These are phyloP conservation scores for Rhogogaster chlorosoma DNA, from an alignment of 2,888 invertebrate genomes.

Conservation along the genomic window DNA sequence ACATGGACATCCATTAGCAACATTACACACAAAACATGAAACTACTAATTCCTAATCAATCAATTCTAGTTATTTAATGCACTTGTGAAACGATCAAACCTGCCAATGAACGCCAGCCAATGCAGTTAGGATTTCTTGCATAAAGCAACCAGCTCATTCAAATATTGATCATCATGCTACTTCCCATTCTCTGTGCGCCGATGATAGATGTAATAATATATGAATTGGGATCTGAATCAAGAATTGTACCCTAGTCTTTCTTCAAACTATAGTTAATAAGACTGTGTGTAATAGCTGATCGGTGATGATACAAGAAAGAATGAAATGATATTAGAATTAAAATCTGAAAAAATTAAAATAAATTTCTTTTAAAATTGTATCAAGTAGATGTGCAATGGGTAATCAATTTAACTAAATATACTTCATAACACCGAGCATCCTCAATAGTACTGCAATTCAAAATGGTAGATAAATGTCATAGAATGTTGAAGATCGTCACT, in stretches of 20 bases:
- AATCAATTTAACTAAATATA: conserved; percentile 42
- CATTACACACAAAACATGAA: background rate
- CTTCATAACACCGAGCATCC: background rate
- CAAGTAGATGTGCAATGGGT: conserved; percentile 36
- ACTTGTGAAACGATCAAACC: background rate
- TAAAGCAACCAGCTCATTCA: background rate
- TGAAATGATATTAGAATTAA: background rate
- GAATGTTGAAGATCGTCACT: background rate
- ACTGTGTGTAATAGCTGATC: conserved; percentile 18
- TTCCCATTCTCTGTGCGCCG: background rate
- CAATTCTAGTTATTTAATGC: background rate
- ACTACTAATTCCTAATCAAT: background rate
- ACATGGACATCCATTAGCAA: background rate
- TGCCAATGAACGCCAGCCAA: background rate
- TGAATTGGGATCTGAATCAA: background rate
- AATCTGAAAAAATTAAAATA: conserved; percentile 21
- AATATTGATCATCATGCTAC: conserved; percentile 14
- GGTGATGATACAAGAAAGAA: background rate
- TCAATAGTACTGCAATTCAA: background rate
- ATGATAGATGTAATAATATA: background rate
- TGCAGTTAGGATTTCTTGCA: background rate
- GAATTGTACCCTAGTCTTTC: background rate
- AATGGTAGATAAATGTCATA: background rate
- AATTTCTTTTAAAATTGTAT: background rate
- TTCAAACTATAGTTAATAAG: conserved; percentile 11